A percentile compares a stretch with the other conserved stretches of the same genome.
Evolutionary conservation across 2,113 vertebrate genomes (phyloP).

Genomic region (Zosterops japonicus): DNA sequence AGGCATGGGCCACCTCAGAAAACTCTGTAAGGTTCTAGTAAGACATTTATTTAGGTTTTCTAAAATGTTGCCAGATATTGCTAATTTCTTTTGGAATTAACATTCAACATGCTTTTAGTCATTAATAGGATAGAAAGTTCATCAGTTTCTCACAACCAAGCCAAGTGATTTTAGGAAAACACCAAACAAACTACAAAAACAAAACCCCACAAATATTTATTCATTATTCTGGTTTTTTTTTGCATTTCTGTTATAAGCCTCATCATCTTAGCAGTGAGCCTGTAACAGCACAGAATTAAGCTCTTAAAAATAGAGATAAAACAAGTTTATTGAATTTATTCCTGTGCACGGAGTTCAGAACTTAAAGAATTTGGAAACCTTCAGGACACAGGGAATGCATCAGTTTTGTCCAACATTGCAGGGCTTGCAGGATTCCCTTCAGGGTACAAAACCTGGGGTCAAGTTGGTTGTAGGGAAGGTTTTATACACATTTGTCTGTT

Average conservation of each 20-base stretch:
- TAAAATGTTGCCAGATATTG: background rate
- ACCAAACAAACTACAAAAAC: background rate
- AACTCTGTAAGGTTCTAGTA: background rate
- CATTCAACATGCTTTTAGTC: background rate
- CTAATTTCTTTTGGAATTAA: background rate
- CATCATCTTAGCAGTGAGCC: background rate
- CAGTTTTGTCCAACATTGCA: too few relatives aligned
- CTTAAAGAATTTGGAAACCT: background rate
- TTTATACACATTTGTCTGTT: background rate
- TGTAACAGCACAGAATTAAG: background rate
- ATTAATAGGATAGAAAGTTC: background rate
- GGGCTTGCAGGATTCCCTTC: background rate
- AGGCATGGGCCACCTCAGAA: background rate
- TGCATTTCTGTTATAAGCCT: background rate
- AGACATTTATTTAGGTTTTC: background rate
- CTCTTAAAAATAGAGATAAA: background rate
- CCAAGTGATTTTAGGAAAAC: rapidly evolving
- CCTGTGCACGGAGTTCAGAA: background rate
- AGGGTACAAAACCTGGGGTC: background rate
- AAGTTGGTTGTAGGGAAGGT: background rate
- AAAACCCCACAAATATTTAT: background rate
- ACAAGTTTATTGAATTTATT: background rate
- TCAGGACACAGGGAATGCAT: background rate
- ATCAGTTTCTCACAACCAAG: background rate
- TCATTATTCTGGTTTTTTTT: background rate